Evolutionary conservation across 2,113 vertebrate species (phyloP).

Genomic region (Sphaerodactylus townsendi): DNA sequence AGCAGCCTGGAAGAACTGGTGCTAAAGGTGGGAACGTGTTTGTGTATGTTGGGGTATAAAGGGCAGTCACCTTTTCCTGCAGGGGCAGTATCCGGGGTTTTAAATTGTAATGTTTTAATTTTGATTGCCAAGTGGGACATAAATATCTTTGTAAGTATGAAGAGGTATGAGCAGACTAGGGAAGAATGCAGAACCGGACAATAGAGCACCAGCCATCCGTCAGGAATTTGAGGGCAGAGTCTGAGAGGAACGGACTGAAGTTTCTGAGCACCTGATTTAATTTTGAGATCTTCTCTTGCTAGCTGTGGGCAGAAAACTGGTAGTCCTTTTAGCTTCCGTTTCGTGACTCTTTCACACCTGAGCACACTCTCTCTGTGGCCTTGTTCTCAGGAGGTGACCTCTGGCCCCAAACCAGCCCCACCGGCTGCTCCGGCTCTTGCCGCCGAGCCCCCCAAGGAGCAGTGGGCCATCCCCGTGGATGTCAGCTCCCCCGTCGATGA

Average conservation of each 20-base stretch:
- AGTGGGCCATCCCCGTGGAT: constrained; percentile 88
- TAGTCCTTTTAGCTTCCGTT: too few relatives aligned
- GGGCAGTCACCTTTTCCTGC: too few relatives aligned
- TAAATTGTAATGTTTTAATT: too few relatives aligned
- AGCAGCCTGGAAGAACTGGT: constrained; percentile 90
- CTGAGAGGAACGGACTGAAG: background rate
- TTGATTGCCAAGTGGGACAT: too few relatives aligned
- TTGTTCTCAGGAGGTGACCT: constrained; percentile 18
- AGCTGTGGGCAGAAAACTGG: background rate
- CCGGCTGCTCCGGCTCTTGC: background rate
- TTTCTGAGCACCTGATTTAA: too few relatives aligned
- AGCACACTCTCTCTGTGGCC: background rate
- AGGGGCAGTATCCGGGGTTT: too few relatives aligned
- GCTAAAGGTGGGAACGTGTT: constrained; percentile 74
- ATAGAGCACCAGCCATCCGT: background rate
- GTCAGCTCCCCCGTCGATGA: constrained; percentile 83
- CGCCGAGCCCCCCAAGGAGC: constrained; percentile 65
- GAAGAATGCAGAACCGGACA: background rate
- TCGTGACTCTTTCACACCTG: background rate
- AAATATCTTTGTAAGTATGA: background rate
- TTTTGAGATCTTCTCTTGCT: background rate
- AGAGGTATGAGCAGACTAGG: background rate
- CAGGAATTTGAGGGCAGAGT: background rate
- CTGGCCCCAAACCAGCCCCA: background rate
- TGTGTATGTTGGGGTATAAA: too few relatives aligned